Base-by-base conservation (phyloP, 2,888 invertebrate genomes). In the Hirtodrosophila trivittata region DNA sequence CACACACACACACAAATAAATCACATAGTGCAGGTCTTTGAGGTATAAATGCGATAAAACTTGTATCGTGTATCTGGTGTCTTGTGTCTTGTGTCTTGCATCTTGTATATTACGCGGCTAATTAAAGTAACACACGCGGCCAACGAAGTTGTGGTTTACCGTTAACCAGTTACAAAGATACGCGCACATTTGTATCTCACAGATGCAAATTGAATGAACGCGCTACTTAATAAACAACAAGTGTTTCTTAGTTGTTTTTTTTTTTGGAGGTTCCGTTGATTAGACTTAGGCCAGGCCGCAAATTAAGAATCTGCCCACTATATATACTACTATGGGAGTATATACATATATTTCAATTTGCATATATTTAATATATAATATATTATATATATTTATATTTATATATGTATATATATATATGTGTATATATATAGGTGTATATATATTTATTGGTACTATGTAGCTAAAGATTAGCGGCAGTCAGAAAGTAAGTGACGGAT, bases 181-280 rank as follows among this genome's bases (percentile, higher is more conserved):
- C 37, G 21, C 18, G 18, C 18, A 21, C 5, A 21, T 45, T 47
- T 35, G 54, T 39, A 65, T 45, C 50, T 38, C 37, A 43, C 38
- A 49, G 49, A 43, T 56, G 47, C 25, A 46, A 43, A 43, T 54
- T 26, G 25, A 42, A 30, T 38, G 39, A 13, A 52, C 39, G 33
- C 37, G 46, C 47, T 26, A 21, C 18, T 21, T 21, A 43, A 39
- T 46, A 57, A 52, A 59, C 75, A 75, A 75, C 74, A 71, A 71
- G 75, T 74, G 70, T 71, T 55, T 14, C 13, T 45, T 45, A n/a
- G 5, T 3, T 13, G 9, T 30, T 28, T 9, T 6, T 28, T 42
- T 13, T 41, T 25, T 25, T 41, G 3, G 41, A 9, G 16, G 8
- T 13, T 26, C 9, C 16, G 1, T 14, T 16, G 13, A 37, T 10